Conservation (phyloP, 2,888 invertebrate genomes). For the Argynnis bischoffii region DNA sequence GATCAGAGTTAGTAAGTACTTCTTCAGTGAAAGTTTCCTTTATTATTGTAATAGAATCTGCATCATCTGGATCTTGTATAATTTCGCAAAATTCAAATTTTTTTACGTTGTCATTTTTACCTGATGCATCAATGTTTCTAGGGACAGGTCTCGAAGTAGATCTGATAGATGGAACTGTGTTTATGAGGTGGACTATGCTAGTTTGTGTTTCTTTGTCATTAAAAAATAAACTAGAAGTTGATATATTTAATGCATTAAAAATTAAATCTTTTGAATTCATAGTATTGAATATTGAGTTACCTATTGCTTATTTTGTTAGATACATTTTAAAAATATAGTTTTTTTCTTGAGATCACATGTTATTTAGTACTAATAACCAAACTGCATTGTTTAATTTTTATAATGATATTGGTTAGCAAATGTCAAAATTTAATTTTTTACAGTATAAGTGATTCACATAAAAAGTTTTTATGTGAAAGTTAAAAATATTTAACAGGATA, state of each 20-base stretch:
- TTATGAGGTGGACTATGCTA: constrained; percentile 37
- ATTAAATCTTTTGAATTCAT: constrained; percentile 50
- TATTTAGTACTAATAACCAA: not conserved
- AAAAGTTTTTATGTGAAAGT: not conserved
- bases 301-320: constrained; percentile 3
- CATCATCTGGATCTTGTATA: constrained; percentile 46
- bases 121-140: constrained; percentile 23
- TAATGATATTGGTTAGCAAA: not conserved
- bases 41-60: constrained; percentile 45
- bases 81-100: constrained; percentile 49
- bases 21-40: constrained; percentile 52
- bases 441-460: not conserved
- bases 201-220: constrained; percentile 53
- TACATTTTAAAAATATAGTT: constrained; percentile 4
- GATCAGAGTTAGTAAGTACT: constrained; percentile 32
- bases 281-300: constrained; percentile 30
- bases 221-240: constrained; percentile 35
- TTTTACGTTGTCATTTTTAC: constrained; percentile 44
- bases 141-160: constrained; percentile 33
- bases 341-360: constrained; percentile 3
- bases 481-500: too few species aligned
- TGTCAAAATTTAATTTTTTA: constrained; percentile 12
- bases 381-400: constrained; percentile 35
- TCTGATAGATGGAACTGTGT: constrained; percentile 30
- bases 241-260: constrained; percentile 40